These are phyloP conservation scores for Noctua janthina DNA, from an alignment of 2,888 invertebrate species.

Conservation along the genomic window DNA sequence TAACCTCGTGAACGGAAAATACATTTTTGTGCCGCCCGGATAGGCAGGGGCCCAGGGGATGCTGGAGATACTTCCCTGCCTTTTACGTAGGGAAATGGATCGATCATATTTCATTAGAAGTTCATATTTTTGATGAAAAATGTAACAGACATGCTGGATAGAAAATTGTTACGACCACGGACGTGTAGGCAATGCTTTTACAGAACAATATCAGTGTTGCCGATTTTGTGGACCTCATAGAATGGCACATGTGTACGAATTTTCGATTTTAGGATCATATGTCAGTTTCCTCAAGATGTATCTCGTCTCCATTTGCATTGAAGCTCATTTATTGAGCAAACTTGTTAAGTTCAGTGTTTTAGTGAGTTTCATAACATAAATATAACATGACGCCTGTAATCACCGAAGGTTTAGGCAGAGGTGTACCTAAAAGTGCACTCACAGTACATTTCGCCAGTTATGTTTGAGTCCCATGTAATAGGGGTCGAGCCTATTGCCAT, in stretches of 20 bases:
- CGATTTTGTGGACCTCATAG: no score
- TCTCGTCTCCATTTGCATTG: no score
- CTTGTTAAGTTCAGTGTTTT: neutral
- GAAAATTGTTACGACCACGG: neutral
- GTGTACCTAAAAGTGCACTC: no score
- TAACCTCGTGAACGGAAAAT: conserved; percentile 41
- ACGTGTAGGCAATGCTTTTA: neutral
- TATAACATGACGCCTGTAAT: no score
- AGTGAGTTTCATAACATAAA: neutral
- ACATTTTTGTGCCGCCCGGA: conserved; percentile 44
- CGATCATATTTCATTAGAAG: conserved; percentile 31
- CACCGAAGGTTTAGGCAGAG: no score
- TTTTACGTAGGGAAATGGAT: conserved; percentile 31
- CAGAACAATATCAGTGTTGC: no score
- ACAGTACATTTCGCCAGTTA: no score
- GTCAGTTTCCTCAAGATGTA: neutral
- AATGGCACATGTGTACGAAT: neutral
- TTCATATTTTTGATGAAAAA: conserved; percentile 31
- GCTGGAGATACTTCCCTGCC: conserved; percentile 15
- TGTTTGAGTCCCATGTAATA: no score
- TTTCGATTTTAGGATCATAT: neutral
- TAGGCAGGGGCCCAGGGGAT: conserved; percentile 38
- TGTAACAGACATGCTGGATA: neutral
- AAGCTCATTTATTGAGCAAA: neutral
- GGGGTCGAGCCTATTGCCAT: no score